phyloP scores from a whole-genome alignment of 1,140 invertebrate genomes.

The Palaemon carinicauda region DNA sequence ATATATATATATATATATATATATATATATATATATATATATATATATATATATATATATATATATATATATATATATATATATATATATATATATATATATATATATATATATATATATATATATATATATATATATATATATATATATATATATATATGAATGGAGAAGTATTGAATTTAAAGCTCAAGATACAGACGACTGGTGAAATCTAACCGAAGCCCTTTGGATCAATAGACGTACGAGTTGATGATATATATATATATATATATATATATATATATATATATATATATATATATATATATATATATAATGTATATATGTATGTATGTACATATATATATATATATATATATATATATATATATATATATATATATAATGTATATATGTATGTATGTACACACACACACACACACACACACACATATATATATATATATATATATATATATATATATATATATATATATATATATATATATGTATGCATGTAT shows the following conservation, averaged over 20 bases:
- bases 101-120: slow-evolving; percentile 9
- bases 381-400: background rate
- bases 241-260: no score
- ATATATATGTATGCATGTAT: background rate
- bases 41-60: slow-evolving; percentile 2
- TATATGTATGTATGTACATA: background rate
- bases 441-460: slow-evolving; percentile 9
- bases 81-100: slow-evolving; percentile 3
- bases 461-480: slow-evolving; percentile 1
- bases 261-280: background rate
- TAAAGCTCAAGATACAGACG: no score
- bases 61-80: slow-evolving; percentile 2
- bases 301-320: no score
- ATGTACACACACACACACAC: background rate
- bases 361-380: background rate
- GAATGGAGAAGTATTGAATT: no score
- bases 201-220: no score
- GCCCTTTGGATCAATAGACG: no score
- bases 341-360: background rate
- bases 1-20: background rate
- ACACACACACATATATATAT: background rate
- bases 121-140: slow-evolving; percentile 9
- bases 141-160: background rate
- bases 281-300: background rate
- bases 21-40: slow-evolving; percentile 2